Percentiles rank a stretch among this genome's conserved stretches.
phyloP scores from a whole-genome alignment of 1,140 invertebrate species.

The Pogonomyrmex barbatus region DNA sequence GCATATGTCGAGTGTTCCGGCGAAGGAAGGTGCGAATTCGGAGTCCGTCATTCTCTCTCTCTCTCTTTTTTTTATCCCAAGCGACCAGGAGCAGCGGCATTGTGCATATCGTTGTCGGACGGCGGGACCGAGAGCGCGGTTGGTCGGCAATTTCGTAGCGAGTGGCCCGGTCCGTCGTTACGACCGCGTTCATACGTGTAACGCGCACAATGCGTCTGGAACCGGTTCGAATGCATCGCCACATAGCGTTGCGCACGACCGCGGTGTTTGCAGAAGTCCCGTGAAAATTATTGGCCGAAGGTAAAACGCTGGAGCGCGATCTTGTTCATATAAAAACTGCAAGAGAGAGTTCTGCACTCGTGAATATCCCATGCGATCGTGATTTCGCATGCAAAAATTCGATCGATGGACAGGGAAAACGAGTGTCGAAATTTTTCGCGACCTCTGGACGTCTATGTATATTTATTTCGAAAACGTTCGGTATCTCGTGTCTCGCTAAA shows the following conservation, averaged over 20 bases:
- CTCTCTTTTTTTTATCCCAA: constrained; percentile 17
- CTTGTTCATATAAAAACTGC: not conserved
- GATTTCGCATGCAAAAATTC: constrained; percentile 9
- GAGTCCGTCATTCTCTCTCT: not conserved
- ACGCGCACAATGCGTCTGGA: constrained; percentile 41
- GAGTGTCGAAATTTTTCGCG: not conserved
- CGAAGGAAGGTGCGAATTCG: constrained; percentile 30
- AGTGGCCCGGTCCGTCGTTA: constrained; percentile 7
- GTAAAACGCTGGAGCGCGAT: not conserved
- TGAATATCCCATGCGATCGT: not conserved
- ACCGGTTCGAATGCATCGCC: constrained; percentile 29
- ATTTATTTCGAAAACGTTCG: not conserved
- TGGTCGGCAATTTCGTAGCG: constrained; percentile 51
- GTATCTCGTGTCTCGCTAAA: not conserved
- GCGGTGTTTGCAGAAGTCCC: constrained; percentile 2
- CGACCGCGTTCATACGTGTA: not conserved
- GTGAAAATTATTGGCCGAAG: constrained; percentile 43
- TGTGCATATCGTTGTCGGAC: constrained; percentile 35
- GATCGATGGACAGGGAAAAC: constrained; percentile 4
- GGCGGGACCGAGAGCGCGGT: constrained; percentile 21
- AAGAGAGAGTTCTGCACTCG: not conserved
- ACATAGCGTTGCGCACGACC: constrained; percentile 16
- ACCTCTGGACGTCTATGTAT: not conserved
- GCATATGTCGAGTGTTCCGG: constrained; percentile 60
- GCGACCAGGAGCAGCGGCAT: constrained; percentile 9